phyloP scores from a whole-genome alignment of 2,888 invertebrate genomes.

The Acronicta leporina region DNA sequence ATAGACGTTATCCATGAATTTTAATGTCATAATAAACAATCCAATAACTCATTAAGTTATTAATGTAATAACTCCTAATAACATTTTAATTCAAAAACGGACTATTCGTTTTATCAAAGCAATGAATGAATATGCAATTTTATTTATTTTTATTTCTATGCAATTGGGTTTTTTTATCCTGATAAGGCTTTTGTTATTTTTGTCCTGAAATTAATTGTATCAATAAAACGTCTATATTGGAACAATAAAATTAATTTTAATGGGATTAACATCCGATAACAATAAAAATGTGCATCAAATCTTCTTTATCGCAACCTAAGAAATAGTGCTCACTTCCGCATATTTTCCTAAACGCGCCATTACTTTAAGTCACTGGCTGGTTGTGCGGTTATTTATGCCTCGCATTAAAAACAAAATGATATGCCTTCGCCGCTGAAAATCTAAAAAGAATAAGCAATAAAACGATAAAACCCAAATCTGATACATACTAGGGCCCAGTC shows the following conservation, averaged over 20 bases:
- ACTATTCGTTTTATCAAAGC: too few relatives aligned
- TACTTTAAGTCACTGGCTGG: slow-evolving; percentile 83
- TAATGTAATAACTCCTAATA: background rate
- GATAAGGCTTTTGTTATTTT: too few relatives aligned
- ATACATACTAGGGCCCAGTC: slow-evolving; percentile 87
- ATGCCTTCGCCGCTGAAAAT: slow-evolving; percentile 89
- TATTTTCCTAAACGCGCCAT: slow-evolving; percentile 82
- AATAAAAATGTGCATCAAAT: slow-evolving; percentile 54
- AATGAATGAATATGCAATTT: too few relatives aligned
- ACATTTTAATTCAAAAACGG: slow-evolving; percentile 18
- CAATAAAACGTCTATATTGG: too few relatives aligned
- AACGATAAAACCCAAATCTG: slow-evolving; percentile 89
- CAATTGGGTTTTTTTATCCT: too few relatives aligned
- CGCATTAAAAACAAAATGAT: slow-evolving; percentile 89
- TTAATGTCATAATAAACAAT: background rate
- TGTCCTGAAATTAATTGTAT: too few relatives aligned
- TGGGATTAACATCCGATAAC: slow-evolving; percentile 47
- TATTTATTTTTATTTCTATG: too few relatives aligned
- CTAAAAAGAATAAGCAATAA: slow-evolving; percentile 90
- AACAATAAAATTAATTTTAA: slow-evolving; percentile 32
- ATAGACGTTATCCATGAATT: slow-evolving; percentile 51
- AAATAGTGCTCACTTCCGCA: slow-evolving; percentile 81
- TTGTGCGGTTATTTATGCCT: slow-evolving; percentile 84
- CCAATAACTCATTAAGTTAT: background rate
- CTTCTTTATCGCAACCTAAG: slow-evolving; percentile 59